phyloP scores from a whole-genome alignment of 2,113 vertebrate genomes.

The Scortum barcoo region DNA sequence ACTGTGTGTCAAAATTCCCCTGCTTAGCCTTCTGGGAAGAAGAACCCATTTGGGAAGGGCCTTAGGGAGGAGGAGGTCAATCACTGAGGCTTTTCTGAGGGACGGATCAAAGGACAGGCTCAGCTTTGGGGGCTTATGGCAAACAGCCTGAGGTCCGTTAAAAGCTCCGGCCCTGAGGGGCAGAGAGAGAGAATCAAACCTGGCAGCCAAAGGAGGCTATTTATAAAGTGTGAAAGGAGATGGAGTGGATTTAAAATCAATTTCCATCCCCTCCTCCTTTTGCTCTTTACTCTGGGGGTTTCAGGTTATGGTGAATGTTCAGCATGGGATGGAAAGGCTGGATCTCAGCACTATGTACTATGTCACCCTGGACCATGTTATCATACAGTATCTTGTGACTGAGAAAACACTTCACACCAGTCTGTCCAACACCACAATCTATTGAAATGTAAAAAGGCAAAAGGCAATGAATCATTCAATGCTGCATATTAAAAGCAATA shows the following conservation, averaged over 20 bases:
- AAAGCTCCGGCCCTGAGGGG: slow-evolving; percentile 59
- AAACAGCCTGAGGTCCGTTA: slow-evolving; percentile 72
- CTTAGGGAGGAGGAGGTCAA: slow-evolving; percentile 55
- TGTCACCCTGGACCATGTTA: background rate
- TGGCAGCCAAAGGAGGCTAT: slow-evolving; percentile 72
- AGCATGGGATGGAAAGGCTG: slow-evolving; percentile 9
- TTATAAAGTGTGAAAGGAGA: slow-evolving; percentile 77
- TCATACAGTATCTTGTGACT: background rate
- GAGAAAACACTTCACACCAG: background rate
- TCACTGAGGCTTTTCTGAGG: slow-evolving; percentile 65
- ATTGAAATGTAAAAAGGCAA: background rate
- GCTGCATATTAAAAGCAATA: background rate
- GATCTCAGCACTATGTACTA: slow-evolving; percentile 6
- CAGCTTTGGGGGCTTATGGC: slow-evolving; percentile 69
- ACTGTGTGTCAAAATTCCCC: slow-evolving; percentile 58
- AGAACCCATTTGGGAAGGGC: slow-evolving; percentile 45
- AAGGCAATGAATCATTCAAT: background rate
- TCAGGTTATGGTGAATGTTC: slow-evolving; percentile 49
- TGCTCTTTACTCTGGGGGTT: slow-evolving; percentile 54
- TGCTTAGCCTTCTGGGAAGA: slow-evolving; percentile 69
- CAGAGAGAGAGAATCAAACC: slow-evolving; percentile 62
- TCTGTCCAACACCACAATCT: background rate
- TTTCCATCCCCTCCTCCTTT: slow-evolving; percentile 52
- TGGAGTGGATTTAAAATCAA: slow-evolving; percentile 78
- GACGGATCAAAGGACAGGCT: slow-evolving; percentile 73